Evolutionary conservation across 1,140 invertebrate species (phyloP).

Genomic region (Cephus cinctus): DNA sequence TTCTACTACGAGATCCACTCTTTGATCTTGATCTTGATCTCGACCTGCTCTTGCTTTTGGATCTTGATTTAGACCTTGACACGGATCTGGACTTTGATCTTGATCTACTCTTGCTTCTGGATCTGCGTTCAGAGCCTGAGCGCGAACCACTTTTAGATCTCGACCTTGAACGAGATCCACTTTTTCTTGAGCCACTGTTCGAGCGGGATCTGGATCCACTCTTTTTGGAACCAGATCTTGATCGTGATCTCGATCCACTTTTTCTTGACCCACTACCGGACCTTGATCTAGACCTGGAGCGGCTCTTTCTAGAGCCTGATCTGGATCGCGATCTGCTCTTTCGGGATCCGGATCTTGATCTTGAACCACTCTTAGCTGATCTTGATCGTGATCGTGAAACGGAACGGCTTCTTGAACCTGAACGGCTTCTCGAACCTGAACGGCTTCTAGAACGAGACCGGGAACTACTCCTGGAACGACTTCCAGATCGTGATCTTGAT

Average conservation of each 20-base stretch:
- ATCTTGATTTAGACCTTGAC: slow-evolving; percentile 38
- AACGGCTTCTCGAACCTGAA: slow-evolving; percentile 20
- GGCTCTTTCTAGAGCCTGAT: slow-evolving; percentile 18
- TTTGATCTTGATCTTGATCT: slow-evolving; percentile 49
- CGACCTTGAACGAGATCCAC: slow-evolving; percentile 25
- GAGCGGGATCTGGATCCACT: slow-evolving; percentile 34
- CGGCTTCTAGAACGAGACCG: slow-evolving; percentile 31
- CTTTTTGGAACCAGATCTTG: slow-evolving; percentile 27
- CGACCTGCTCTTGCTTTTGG: slow-evolving; percentile 36
- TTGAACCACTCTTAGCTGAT: slow-evolving; percentile 17
- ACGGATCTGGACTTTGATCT: slow-evolving; percentile 38
- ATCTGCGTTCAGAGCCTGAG: slow-evolving; percentile 38
- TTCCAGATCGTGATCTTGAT: slow-evolving; percentile 40
- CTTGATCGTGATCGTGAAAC: slow-evolving; percentile 25
- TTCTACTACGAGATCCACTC: slow-evolving; percentile 51
- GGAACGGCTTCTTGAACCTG: slow-evolving; percentile 20
- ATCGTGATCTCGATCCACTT: slow-evolving; percentile 23
- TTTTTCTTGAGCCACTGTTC: slow-evolving; percentile 33
- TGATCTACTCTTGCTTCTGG: slow-evolving; percentile 35
- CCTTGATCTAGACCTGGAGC: slow-evolving; percentile 23
- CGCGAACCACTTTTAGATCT: slow-evolving; percentile 17
- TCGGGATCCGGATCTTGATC: slow-evolving; percentile 17
- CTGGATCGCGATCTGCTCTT: slow-evolving; percentile 22
- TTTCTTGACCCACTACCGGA: slow-evolving; percentile 24
- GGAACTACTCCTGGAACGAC: slow-evolving; percentile 29